Percentiles rank a stretch among this genome's conserved stretches.
Conservation (phyloP, 2,113 vertebrate genomes). For the Tragelaphus imberbis region DNA sequence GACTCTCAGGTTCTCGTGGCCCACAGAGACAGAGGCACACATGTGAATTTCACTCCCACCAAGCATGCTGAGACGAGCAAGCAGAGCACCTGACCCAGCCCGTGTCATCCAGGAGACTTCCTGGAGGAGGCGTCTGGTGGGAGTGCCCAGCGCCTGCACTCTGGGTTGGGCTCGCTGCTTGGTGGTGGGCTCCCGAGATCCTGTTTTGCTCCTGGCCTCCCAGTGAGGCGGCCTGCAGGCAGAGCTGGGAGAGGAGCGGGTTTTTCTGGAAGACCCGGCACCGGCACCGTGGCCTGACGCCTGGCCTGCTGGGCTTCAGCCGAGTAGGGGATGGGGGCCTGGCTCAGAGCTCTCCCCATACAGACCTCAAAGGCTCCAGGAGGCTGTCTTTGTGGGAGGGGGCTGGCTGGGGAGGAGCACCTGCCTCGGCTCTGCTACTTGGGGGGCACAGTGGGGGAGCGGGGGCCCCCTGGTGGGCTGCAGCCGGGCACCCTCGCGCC, state of each 20-base stretch:
- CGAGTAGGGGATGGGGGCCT: background rate
- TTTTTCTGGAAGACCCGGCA: background rate
- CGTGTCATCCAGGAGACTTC: background rate
- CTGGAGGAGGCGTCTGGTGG: background rate
- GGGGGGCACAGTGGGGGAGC: background rate
- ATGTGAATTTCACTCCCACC: background rate
- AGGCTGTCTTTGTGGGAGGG: accelerated
- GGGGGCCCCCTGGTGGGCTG: accelerated
- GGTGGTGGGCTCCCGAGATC: background rate
- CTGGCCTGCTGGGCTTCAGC: background rate
- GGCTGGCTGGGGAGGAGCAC: no score
- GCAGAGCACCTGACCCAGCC: background rate
- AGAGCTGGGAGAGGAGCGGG: background rate
- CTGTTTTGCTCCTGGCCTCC: background rate
- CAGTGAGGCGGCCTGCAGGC: background rate
- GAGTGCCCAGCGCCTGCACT: background rate
- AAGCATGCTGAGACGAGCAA: accelerated
- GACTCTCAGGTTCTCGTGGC: background rate
- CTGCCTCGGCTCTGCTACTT: background rate
- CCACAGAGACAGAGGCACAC: background rate
- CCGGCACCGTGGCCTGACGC: background rate
- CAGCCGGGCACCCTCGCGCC: accelerated
- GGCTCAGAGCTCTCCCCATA: background rate
- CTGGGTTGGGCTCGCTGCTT: background rate
- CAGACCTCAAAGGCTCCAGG: background rate